Conservation (phyloP, 2,797 vertebrate species). For the Gorsachius magnificus region DNA sequence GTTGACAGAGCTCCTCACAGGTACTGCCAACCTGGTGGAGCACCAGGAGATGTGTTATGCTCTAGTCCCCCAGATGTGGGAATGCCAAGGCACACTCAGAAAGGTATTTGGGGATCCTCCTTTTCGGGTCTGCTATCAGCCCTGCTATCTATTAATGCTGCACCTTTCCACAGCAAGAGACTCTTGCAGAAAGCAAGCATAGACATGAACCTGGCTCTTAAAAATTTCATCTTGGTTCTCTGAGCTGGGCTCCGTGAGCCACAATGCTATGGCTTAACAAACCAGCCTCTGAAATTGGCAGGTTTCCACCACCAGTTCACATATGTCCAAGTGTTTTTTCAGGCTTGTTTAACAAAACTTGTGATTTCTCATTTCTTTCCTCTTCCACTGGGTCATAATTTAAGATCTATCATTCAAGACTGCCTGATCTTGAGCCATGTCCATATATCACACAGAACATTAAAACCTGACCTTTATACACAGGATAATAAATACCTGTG, state of each 20-base stretch:
- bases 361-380: slow-evolving; percentile 66
- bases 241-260: background rate
- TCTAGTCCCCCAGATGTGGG: background rate
- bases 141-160: background rate
- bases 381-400: slow-evolving; percentile 66
- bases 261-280: background rate
- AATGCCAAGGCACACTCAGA: background rate
- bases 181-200: background rate
- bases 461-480: slow-evolving; percentile 77
- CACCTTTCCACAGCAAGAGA: background rate
- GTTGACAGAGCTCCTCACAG: background rate
- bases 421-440: slow-evolving; percentile 65
- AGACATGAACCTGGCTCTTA: background rate
- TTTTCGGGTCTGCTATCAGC: background rate
- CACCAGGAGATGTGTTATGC: background rate
- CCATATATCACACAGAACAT: slow-evolving; percentile 74
- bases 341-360: slow-evolving; percentile 24
- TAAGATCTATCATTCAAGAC: slow-evolving; percentile 73
- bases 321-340: background rate
- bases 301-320: background rate
- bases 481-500: slow-evolving; percentile 73
- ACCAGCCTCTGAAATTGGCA: background rate
- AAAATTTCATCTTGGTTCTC: background rate
- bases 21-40: background rate
- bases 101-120: background rate